Percentiles rank a stretch among this genome's conserved stretches.
Conservation (phyloP, 2,113 vertebrate species). For the Anguilla japonica region DNA sequence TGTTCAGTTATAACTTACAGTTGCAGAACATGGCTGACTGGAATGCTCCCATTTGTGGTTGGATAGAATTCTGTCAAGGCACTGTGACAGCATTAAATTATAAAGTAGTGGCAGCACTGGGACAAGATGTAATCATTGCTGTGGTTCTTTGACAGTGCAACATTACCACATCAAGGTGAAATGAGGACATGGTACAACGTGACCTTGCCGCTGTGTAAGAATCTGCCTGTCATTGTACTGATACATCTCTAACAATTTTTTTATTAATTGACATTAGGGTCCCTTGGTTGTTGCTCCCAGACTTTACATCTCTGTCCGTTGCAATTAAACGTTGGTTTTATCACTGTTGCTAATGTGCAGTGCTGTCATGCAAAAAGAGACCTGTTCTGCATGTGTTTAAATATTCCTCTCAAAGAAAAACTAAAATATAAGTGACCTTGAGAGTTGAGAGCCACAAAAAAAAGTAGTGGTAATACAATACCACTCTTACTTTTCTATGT, state of each 20-base stretch:
- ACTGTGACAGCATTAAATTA: background rate
- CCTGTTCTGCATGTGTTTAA: background rate
- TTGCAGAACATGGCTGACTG: background rate
- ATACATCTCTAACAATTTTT: background rate
- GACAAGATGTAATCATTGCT: conserved; percentile 18
- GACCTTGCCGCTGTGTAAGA: background rate
- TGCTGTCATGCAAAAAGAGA: background rate
- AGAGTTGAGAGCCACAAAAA: background rate
- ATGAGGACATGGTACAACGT: background rate
- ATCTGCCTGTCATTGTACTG: background rate
- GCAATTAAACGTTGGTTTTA: background rate
- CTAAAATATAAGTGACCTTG: background rate
- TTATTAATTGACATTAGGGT: background rate
- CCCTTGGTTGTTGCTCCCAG: background rate
- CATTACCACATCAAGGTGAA: conserved; percentile 4
- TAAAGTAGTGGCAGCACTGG: background rate
- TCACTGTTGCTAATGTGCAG: background rate
- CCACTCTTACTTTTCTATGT: background rate
- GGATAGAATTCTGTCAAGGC: background rate
- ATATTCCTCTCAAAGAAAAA: background rate
- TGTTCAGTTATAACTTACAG: background rate
- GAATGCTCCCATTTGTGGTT: background rate
- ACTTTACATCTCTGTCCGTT: background rate
- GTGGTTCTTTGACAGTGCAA: conserved; percentile 8
- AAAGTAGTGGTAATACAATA: background rate